Evolutionary conservation across 2,888 invertebrate genomes (phyloP), one percentile per base, ranked within the genome.

Genomic region (Ischnura elegans): DNA sequence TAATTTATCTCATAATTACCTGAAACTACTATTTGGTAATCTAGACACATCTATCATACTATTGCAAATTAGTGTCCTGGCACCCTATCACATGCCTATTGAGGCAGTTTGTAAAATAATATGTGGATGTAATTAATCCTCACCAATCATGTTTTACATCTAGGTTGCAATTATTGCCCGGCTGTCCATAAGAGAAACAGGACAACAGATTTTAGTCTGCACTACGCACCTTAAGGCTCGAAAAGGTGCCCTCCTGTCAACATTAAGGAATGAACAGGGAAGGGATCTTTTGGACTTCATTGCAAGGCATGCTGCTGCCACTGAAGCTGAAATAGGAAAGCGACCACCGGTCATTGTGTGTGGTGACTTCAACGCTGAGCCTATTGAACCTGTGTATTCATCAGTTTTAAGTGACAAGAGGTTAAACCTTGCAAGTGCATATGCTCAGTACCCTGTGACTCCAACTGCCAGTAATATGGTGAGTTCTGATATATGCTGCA

Each of bases 331-430:
- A 25, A 45, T 84, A 21, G 95, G 95, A 47, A 96, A 95, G 0
- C 95, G 96, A 2, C 96, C 97, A 93, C 97, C 98, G 0, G 95
- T 97, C 5, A 95, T 98, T 86, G 95, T 98, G 4, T 97, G 97
- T 95, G 98, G 98, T 0, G 98, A 98, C 95, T 98, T 98, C 95
- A 98, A 98, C 95, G 98, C 98, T 0, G 97, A 97, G 95, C 97
- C 97, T 0, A 96, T 95, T 6, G 98, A 98, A 95, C 97, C 97
- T 0, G 97, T 98, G 3, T 98, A 98, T 95, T 95, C 96, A 45
- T 97, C 97, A 0, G 96, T 98, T 87, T 95, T 97, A 19, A 95
- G 95, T 94, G 96, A 96, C 94, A 95, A 95, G 94, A 94, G 95
- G 1, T 94, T 97, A 2, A 95, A 96, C 66, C 95, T 97, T 29